phyloP scores from a whole-genome alignment of 1,140 invertebrate species.

The Drosophila arawakana region DNA sequence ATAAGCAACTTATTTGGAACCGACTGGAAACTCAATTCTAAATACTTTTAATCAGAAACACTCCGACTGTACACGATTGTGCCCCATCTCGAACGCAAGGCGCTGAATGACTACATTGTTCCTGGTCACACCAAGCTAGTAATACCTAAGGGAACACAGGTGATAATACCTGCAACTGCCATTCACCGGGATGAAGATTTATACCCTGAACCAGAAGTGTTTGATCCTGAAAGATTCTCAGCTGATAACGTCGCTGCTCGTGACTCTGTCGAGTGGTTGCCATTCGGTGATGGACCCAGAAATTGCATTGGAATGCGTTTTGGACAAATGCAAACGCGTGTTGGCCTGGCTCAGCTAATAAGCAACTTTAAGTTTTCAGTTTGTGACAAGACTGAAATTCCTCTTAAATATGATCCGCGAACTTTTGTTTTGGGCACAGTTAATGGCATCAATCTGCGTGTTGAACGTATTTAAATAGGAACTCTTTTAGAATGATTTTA shows the following conservation, averaged over 20 bases:
- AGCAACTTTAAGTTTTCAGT: slow-evolving; percentile 69
- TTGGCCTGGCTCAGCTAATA: slow-evolving; percentile 83
- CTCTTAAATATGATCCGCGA: slow-evolving; percentile 42
- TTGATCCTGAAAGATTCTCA: slow-evolving; percentile 86
- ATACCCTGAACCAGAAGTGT: slow-evolving; percentile 86
- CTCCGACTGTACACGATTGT: slow-evolving; percentile 37
- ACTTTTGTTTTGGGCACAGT: slow-evolving; percentile 46
- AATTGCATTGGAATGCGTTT: slow-evolving; percentile 85
- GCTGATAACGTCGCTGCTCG: slow-evolving; percentile 61
- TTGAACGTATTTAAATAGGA: slow-evolving; percentile 32
- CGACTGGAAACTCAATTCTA: not conserved
- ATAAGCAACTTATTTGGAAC: not conserved
- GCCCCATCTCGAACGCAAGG: slow-evolving; percentile 85
- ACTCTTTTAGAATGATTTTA: too few relatives aligned
- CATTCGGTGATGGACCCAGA: slow-evolving; percentile 62
- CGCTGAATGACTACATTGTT: slow-evolving; percentile 87
- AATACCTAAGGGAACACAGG: slow-evolving; percentile 86
- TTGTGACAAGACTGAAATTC: slow-evolving; percentile 62
- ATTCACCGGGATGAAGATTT: slow-evolving; percentile 86
- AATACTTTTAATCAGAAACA: not conserved
- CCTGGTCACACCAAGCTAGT: slow-evolving; percentile 86
- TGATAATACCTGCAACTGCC: slow-evolving; percentile 87
- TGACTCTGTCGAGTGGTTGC: too few relatives aligned
- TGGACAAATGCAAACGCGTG: slow-evolving; percentile 83
- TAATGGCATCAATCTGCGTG: slow-evolving; percentile 50